Conservation (phyloP, 2,888 invertebrate species). For the Phengaris arion region DNA sequence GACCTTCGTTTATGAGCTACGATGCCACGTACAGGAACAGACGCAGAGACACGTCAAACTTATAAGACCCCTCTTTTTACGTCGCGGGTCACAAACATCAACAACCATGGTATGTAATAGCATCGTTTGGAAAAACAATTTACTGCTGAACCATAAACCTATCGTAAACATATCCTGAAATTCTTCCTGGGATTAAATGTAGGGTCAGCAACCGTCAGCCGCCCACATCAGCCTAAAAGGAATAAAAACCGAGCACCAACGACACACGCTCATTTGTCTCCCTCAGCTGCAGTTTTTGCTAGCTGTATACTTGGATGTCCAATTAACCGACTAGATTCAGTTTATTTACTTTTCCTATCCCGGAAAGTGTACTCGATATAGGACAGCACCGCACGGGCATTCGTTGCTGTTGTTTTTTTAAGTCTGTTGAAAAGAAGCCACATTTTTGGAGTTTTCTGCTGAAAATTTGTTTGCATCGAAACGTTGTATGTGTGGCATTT, state of each 20-base stretch:
- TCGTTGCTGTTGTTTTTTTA: neutral
- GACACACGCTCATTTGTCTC: conserved; percentile 39
- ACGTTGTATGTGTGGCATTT: neutral
- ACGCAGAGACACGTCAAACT: too few species aligned
- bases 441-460: neutral
- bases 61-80: too few species aligned
- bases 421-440: neutral
- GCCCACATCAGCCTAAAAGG: neutral
- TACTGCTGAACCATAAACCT: neutral
- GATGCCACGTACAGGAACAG: too few species aligned
- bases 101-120: too few species aligned
- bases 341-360: conserved; percentile 2
- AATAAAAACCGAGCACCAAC: conserved; percentile 33
- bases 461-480: neutral
- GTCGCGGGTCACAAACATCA: too few species aligned
- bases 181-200: neutral
- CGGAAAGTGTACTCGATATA: neutral
- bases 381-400: neutral
- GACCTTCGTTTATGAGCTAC: too few species aligned
- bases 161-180: neutral
- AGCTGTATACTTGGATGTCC: conserved; percentile 37
- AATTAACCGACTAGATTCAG: conserved; percentile 24
- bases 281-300: conserved; percentile 40
- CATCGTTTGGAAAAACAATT: too few species aligned
- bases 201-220: neutral